These are phyloP conservation scores for Horisme vitalbata DNA, from an alignment of 2,888 invertebrate species.

Conservation along the genomic window DNA sequence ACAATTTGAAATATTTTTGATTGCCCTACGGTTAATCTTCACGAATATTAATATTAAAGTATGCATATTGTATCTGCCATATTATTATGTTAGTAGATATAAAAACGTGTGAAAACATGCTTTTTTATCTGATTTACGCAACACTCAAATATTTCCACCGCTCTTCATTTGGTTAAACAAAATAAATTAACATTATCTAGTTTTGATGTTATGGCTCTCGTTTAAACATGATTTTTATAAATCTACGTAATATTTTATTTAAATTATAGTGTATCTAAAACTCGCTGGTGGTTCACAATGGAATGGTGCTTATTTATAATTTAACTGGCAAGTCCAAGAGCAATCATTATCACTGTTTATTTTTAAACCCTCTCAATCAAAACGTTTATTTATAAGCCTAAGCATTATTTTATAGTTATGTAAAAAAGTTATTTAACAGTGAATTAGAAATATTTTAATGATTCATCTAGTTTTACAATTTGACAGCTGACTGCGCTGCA, in stretches of 20 bases:
- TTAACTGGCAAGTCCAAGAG: constrained; percentile 14
- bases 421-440: constrained; percentile 22
- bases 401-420: constrained; percentile 19
- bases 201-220: constrained; percentile 47
- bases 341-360: neutral
- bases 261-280: constrained; percentile 19
- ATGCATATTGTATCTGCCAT: too few species aligned
- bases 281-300: constrained; percentile 14
- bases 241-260: constrained; percentile 17
- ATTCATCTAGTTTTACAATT: neutral
- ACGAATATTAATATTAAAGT: too few species aligned
- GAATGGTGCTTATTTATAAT: constrained; percentile 23
- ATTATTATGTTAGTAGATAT: too few species aligned
- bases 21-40: too few species aligned
- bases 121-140: neutral
- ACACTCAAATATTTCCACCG: neutral
- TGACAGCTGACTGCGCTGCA: too few species aligned
- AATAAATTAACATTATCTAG: constrained; percentile 33
- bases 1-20: too few species aligned
- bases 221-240: constrained; percentile 43
- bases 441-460: constrained; percentile 10
- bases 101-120: too few species aligned
- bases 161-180: constrained; percentile 29
- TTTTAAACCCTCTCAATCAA: constrained; percentile 14
- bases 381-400: constrained; percentile 19